These are phyloP conservation scores for Hermaeophaga mercurialis DNA, from an alignment of 2,888 invertebrate genomes.

Conservation along the genomic window DNA sequence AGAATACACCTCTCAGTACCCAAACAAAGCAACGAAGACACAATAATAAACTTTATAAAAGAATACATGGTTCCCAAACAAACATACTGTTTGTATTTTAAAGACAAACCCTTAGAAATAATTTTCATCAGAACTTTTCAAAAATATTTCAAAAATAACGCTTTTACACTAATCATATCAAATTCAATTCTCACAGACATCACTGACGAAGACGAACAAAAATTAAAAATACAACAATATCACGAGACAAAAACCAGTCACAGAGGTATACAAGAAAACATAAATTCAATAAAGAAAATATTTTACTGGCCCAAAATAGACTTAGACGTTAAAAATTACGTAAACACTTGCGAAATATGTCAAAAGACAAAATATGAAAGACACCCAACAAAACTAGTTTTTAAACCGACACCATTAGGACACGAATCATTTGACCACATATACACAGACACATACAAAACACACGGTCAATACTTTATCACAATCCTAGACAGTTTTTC, in stretches of 20 bases:
- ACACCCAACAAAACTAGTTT: constrained; percentile 29
- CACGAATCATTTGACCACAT: constrained; percentile 11
- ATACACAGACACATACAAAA: constrained; percentile 5
- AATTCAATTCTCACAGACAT: constrained; percentile 9
- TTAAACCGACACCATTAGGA: constrained; percentile 14
- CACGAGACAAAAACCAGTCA: constrained; percentile 37
- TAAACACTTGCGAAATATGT: constrained; percentile 33
- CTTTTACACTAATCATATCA: not conserved
- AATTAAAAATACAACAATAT: constrained; percentile 27
- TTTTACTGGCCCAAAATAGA: constrained; percentile 36
- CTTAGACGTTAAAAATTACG: constrained; percentile 29
- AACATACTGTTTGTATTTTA: constrained; percentile 4
- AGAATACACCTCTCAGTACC: not conserved
- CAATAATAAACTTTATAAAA: not conserved
- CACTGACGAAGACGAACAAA: constrained; percentile 26
- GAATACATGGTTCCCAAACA: constrained; percentile 7
- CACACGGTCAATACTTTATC: not conserved
- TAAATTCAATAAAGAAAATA: constrained; percentile 24
- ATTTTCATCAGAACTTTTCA: not conserved
- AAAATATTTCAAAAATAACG: constrained; percentile 6
- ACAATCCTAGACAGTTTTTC: constrained; percentile 9
- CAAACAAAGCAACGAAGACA: not conserved
- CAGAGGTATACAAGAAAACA: constrained; percentile 15
- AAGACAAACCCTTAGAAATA: constrained; percentile 1
- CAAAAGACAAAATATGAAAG: constrained; percentile 36